These are phyloP conservation scores for Leucoma salicis DNA, from an alignment of 2,888 invertebrate species.

Conservation along the genomic window DNA sequence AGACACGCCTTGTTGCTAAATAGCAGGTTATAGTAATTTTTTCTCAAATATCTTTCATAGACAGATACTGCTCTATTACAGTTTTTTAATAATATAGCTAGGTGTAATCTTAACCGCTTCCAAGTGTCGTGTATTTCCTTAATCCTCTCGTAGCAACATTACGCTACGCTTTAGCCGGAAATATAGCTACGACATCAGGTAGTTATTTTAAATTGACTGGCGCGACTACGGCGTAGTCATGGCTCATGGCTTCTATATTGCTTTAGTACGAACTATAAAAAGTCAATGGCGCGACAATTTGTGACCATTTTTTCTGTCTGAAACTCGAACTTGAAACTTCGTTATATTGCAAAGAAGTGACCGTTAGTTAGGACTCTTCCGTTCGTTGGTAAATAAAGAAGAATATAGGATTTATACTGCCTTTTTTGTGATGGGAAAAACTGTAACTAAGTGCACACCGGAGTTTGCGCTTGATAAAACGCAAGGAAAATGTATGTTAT, in stretches of 20 bases:
- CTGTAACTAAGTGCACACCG: too few relatives aligned
- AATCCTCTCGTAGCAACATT: constrained; percentile 7
- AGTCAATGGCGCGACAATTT: constrained; percentile 28
- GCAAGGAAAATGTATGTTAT: too few relatives aligned
- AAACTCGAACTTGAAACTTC: too few relatives aligned
- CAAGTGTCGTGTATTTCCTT: constrained; percentile 15
- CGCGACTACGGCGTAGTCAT: constrained; percentile 16
- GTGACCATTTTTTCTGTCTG: constrained; percentile 9
- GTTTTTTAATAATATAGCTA: too few relatives aligned
- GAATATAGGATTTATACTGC: constrained; percentile 29
- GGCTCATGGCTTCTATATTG: constrained; percentile 19
- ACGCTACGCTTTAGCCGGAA: constrained; percentile 10
- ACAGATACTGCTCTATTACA: too few relatives aligned
- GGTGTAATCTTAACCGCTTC: too few relatives aligned
- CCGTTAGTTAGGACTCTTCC: constrained; percentile 16
- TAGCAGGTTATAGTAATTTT: too few relatives aligned
- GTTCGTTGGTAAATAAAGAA: constrained; percentile 26
- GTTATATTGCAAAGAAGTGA: constrained; percentile 10
- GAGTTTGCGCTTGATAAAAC: too few relatives aligned
- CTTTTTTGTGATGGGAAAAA: too few relatives aligned
- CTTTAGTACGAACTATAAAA: constrained; percentile 28
- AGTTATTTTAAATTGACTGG: constrained; percentile 23
- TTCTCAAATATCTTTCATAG: too few relatives aligned
- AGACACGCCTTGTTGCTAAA: too few relatives aligned
- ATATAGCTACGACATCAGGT: constrained; percentile 14